phyloP scores from a whole-genome alignment of 2,797 vertebrate species.

The Paratrypauchen microcephalus region DNA sequence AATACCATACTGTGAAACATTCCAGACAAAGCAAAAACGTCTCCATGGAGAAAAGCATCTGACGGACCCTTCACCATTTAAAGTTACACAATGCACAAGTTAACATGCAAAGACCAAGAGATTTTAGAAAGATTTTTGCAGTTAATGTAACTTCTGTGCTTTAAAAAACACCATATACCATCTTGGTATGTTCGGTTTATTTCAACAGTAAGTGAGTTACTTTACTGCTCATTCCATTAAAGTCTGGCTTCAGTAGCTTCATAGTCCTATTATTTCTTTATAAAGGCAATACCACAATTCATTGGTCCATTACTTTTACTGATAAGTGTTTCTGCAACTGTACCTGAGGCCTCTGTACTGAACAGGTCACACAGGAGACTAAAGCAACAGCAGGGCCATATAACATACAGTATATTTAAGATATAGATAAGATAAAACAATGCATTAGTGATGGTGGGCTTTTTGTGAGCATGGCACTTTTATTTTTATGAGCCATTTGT shows the following conservation, averaged over 20 bases:
- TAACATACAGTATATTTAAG: neutral
- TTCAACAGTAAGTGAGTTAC: too few relatives aligned
- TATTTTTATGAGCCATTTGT: too few relatives aligned
- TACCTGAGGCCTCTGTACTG: neutral
- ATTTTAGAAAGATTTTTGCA: neutral
- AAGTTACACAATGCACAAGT: too few relatives aligned
- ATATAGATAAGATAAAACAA: neutral
- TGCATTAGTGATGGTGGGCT: too few relatives aligned
- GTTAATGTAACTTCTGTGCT: neutral
- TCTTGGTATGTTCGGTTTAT: neutral
- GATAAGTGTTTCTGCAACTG: slow-evolving; percentile 1
- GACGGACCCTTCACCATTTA: too few relatives aligned
- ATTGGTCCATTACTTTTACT: slow-evolving; percentile 4
- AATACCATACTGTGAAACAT: too few relatives aligned
- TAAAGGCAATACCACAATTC: neutral
- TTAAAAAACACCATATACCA: neutral
- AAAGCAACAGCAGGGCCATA: neutral
- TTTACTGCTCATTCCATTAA: neutral
- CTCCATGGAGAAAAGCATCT: too few relatives aligned
- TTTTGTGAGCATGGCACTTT: too few relatives aligned
- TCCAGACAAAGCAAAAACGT: too few relatives aligned
- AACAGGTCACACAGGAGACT: neutral
- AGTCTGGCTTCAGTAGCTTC: slow-evolving; percentile 3
- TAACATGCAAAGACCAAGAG: neutral
- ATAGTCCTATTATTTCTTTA: neutral